phyloP scores from a whole-genome alignment of 2,797 vertebrate species.

The Delichon dasypus region DNA sequence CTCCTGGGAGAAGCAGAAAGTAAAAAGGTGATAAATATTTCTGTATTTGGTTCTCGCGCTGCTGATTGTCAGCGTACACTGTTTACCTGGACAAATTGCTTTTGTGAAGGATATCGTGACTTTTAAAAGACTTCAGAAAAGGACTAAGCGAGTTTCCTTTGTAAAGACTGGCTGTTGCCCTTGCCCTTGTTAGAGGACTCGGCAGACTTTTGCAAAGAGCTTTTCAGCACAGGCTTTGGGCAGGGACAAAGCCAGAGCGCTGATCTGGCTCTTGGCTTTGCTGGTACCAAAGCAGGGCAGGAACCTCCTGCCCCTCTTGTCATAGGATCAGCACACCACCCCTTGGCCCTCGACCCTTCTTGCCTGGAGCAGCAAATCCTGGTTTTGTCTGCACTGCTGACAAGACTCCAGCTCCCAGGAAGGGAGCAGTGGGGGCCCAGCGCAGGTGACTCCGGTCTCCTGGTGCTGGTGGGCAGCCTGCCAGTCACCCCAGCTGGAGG shows the following conservation, averaged over 20 bases:
- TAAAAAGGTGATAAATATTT: background rate
- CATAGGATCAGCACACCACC: background rate
- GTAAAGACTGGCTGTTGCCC: background rate
- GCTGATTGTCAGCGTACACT: background rate
- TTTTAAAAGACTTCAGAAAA: constrained; percentile 16
- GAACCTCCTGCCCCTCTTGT: background rate
- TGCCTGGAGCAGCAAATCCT: background rate
- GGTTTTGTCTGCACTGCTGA: background rate
- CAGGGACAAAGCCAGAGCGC: background rate
- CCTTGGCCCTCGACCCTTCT: background rate
- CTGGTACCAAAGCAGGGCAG: background rate
- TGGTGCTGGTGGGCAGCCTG: background rate
- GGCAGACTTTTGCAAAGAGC: background rate
- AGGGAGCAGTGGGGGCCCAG: background rate
- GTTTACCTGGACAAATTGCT: background rate
- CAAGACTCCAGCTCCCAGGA: background rate
- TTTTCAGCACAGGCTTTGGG: background rate
- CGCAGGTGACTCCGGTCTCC: background rate
- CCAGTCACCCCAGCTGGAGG: constrained; percentile 6
- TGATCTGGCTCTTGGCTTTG: background rate
- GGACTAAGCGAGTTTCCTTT: background rate
- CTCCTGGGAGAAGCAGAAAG: background rate
- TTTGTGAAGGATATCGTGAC: background rate
- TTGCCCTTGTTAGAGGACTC: background rate
- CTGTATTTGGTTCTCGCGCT: background rate